Percentiles rank a stretch among this genome's conserved stretches.
Conservation (phyloP, 2,888 invertebrate genomes). For the Phaedon cochleariae region DNA sequence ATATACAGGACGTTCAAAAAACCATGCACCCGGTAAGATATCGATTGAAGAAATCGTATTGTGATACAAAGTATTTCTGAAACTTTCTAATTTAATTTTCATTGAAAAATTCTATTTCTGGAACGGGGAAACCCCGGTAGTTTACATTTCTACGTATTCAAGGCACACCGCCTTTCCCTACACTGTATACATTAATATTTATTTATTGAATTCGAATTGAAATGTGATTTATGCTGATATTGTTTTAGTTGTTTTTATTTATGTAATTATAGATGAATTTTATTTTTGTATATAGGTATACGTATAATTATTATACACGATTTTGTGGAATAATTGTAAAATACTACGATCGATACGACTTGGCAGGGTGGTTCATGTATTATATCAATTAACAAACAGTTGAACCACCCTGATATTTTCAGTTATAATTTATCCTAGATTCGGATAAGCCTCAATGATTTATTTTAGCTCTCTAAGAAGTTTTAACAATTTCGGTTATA, state of each 20-base stretch:
- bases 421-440: background rate
- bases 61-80: conserved; percentile 3
- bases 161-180: background rate
- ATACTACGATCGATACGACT: conserved; percentile 17
- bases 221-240: conserved; percentile 33
- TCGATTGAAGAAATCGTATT: conserved; percentile 17
- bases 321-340: conserved; percentile 1
- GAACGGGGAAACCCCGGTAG: background rate
- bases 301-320: conserved; percentile 15
- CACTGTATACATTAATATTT: conserved; percentile 21
- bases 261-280: conserved; percentile 35
- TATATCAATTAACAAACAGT: background rate
- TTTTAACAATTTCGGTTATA: too few species aligned
- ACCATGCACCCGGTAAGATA: too few species aligned
- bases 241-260: conserved; percentile 31
- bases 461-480: background rate
- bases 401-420: background rate
- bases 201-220: conserved; percentile 27
- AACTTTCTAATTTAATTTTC: too few species aligned
- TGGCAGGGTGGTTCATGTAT: background rate
- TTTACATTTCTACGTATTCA: background rate
- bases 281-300: conserved; percentile 38
- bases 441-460: background rate
- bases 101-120: too few species aligned
- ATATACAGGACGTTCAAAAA: too few species aligned